A percentile compares a stretch with the other conserved stretches of the same genome.
Conservation (phyloP, 2,113 vertebrate species). For the Gavialis gangeticus region DNA sequence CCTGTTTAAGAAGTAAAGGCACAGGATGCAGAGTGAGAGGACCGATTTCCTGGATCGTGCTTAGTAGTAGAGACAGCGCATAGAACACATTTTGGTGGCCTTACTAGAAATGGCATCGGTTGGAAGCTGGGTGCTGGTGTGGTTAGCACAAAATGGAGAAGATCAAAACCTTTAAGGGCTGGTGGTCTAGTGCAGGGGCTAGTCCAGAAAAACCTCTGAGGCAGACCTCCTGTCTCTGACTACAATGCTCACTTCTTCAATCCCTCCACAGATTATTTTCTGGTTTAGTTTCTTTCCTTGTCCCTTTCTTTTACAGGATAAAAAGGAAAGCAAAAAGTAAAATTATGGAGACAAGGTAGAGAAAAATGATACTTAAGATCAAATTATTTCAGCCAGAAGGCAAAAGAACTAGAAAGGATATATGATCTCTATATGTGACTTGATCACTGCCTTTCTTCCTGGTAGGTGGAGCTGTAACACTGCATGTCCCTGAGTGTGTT, state of each 20-base stretch:
- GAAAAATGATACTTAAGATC: not conserved
- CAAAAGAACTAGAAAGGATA: not conserved
- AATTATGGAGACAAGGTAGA: not conserved
- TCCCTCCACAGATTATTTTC: not conserved
- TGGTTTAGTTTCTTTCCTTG: not conserved
- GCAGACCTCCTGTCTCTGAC: not conserved
- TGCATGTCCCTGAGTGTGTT: not conserved
- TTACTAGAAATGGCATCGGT: too few relatives aligned
- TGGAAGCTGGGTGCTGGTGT: too few relatives aligned
- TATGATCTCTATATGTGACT: accelerated
- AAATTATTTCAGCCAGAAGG: not conserved
- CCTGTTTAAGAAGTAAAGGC: not conserved
- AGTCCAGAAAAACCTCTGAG: not conserved
- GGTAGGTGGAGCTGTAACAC: not conserved
- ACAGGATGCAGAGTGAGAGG: not conserved
- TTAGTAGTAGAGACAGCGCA: not conserved
- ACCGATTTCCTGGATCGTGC: not conserved
- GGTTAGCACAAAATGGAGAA: not conserved
- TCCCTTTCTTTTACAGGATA: not conserved
- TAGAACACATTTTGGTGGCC: too few relatives aligned
- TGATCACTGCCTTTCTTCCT: not conserved
- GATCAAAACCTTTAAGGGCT: too few relatives aligned
- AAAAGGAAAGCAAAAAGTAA: not conserved
- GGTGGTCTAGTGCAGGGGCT: too few relatives aligned
- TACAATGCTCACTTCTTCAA: not conserved